Evolutionary conservation across 2,113 vertebrate species (phyloP), one percentile per base, ranked within the genome.

Genomic region (Brachirus orientalis): DNA sequence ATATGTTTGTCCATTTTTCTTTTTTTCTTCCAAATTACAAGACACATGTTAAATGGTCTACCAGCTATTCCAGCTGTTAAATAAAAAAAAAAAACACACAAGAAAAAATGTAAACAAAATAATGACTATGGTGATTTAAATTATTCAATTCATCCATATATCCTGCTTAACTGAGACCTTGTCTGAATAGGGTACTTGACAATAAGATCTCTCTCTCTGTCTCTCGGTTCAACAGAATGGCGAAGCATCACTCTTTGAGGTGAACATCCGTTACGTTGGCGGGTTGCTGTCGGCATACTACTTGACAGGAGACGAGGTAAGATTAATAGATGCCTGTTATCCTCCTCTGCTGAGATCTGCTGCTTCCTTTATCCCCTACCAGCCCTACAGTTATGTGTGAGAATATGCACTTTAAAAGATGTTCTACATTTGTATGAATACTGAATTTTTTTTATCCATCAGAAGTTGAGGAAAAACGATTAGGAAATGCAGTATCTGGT

Each of bases 251-350:
- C 91, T 99, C 82, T 99, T 99, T 51, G 98, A 99, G 92, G 98
- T 99, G 91, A 99, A 98, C 90, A 99, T 99, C 80, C 96, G 97
- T 64, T 99, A 97, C 45, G 92, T 99, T 0, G 98, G 97, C 13
- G 98, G 97, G 19, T 92, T 99, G 61, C 93, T 97, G 79, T 93
- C 96, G 1, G 87, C 95, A 0, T 98, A 94, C 88, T 98, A 97
- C 91, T 90, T 98, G 76, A 96, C 96, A 0, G 96, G 95, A 81
- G 95, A 95, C 74, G 95, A 98, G 96, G 96, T 98, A 90, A 89
- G 95, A 92, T 81, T 79, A 74, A 85, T 75, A 63, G 43, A 62
- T 57, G 13, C 79, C 80, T 73, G 53, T 86, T 81, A 58, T 74
- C 44, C 36, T 43, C 20, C 72, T 78, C 20, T 5, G 22, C 66